Base-by-base conservation (phyloP, 2,113 vertebrate species). In the Scortum barcoo region DNA sequence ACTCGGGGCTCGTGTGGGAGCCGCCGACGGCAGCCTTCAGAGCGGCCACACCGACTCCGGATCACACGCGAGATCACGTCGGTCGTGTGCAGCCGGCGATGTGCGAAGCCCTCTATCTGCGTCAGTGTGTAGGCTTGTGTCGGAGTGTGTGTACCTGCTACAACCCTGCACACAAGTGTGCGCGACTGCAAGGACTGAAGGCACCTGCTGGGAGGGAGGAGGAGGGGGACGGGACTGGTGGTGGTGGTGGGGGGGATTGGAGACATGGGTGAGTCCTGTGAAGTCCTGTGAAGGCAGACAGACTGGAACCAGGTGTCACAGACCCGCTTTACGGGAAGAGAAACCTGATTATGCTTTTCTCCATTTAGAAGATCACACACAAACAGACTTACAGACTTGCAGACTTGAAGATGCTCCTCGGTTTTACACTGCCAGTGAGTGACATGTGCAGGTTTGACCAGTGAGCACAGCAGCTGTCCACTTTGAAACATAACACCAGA, bases 81-180 rank as follows among this genome's bases (percentile, higher is more conserved):
- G 22, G 50, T 78, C 80, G 85, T 80, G 36, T 54, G 42, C 40
- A 75, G 68, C 77, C 51, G 51, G 81, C 58, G 74, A 68, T 75
- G 42, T 84, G 76, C 50, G n/a, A n/a, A 74, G 74, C 66, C 68
- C 76, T n/a, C n/a, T 72, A 80, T 91, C 80, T 92, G 88, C 86
- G 88, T 91, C 91, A 90, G 75, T 62, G 79, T 90, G 83, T 71
- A 84, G 74, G 86, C 78, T 76, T 73, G 74, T 88, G 72, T 69
- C 28, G 78, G 73, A 73, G 87, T 74, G 72, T 79, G 87, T 74
- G 72, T 79, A 76, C 80, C 75, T 79, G 82, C 50, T 79, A 84
- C 86, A 81, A 71, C 80, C 75, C 60, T 56, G 84, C 86, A 80
- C 86, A 80, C 81, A 77, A 81, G 69, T 80, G 40, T 73, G 79